A percentile compares a stretch with the other conserved stretches of the same genome.
phyloP scores from a whole-genome alignment of 2,113 vertebrate genomes.

The Ceuthmochares aereus region DNA sequence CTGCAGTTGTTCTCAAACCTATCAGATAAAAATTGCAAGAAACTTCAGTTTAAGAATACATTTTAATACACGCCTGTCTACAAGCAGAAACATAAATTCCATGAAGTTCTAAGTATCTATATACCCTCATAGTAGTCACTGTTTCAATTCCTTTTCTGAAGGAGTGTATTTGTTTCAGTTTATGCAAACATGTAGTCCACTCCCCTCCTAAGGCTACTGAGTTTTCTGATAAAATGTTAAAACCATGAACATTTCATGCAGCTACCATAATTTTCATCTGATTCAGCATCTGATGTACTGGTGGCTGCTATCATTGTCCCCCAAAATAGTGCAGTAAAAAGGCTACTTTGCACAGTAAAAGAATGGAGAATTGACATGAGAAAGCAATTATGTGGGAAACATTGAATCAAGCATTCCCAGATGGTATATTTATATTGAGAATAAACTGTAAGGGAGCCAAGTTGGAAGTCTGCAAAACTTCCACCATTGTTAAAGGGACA shows the following conservation, averaged over 20 bases:
- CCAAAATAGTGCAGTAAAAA: neutral
- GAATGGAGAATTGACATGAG: constrained; percentile 50
- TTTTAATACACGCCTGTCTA: neutral
- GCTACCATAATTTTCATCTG: neutral
- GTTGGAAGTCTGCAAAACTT: constrained; percentile 55
- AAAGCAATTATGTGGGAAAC: constrained; percentile 71
- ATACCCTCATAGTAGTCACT: neutral
- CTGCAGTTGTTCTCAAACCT: neutral
- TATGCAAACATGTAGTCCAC: neutral
- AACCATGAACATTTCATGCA: neutral
- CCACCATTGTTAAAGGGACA: constrained; percentile 61
- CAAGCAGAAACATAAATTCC: neutral
- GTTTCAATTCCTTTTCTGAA: neutral
- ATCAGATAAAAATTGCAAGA: neutral
- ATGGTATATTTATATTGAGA: constrained; percentile 67
- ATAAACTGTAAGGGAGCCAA: constrained; percentile 56
- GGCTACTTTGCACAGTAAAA: constrained; percentile 20
- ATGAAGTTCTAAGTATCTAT: neutral
- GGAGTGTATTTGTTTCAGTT: neutral
- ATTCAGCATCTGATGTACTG: neutral
- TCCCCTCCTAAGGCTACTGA: neutral
- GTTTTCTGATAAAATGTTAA: neutral
- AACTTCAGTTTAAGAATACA: neutral
- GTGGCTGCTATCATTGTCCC: neutral
- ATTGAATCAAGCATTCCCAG: constrained; percentile 61